phyloP scores from a whole-genome alignment of 2,113 vertebrate genomes.

The Emydocephalus ijimae region DNA sequence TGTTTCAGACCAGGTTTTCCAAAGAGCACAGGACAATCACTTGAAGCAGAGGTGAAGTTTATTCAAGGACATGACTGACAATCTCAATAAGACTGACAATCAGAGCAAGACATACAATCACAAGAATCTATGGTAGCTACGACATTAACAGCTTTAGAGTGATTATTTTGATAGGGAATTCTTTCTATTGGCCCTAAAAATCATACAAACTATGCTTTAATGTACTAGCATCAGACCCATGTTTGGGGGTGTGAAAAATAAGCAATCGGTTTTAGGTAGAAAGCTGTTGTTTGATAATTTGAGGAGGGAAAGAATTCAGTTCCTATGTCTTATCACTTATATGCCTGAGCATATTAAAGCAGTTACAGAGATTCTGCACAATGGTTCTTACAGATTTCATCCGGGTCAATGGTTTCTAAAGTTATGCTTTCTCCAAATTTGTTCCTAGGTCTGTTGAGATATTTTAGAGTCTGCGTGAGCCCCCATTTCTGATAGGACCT shows the following conservation, averaged over 20 bases:
- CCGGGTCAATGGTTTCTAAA: conserved; percentile 38
- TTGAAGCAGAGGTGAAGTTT: too few relatives aligned
- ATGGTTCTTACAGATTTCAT: conserved; percentile 59
- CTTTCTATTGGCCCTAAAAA: neutral
- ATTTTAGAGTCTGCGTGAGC: neutral
- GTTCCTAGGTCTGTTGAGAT: neutral
- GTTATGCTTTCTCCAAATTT: neutral
- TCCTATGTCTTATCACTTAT: conserved; percentile 15
- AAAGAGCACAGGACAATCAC: too few relatives aligned
- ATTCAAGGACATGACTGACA: too few relatives aligned
- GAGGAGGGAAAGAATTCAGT: neutral
- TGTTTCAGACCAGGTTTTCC: too few relatives aligned
- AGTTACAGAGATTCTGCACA: neutral
- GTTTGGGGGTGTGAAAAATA: neutral
- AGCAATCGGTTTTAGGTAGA: neutral
- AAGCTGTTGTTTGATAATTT: neutral
- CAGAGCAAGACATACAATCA: too few relatives aligned
- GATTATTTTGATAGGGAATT: neutral
- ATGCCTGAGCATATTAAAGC: neutral
- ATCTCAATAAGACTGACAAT: too few relatives aligned
- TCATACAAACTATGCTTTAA: neutral
- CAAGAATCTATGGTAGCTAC: neutral
- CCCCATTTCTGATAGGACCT: neutral
- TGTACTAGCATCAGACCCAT: neutral
- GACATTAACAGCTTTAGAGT: neutral